Conservation (phyloP, 2,113 vertebrate species). For the Grantiella picta region DNA sequence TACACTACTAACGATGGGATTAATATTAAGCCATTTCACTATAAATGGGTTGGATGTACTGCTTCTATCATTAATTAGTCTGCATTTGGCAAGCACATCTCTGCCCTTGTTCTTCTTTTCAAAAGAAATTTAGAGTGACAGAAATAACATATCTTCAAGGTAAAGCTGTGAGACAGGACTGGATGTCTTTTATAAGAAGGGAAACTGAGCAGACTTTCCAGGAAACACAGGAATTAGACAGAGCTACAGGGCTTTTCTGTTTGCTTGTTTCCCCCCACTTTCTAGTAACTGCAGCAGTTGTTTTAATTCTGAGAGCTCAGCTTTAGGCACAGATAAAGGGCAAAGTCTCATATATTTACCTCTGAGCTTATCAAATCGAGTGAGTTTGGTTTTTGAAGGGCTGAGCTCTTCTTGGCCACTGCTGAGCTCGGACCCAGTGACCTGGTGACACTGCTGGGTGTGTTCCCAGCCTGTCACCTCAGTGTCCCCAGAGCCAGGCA, state of each 20-base stretch:
- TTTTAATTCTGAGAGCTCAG: background rate
- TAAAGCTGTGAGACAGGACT: background rate
- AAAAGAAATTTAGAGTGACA: background rate
- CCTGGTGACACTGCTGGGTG: rapidly evolving
- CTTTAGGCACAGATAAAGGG: background rate
- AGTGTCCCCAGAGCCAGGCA: background rate
- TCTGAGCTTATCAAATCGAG: background rate
- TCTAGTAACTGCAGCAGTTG: background rate
- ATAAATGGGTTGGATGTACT: background rate
- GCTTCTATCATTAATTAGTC: background rate
- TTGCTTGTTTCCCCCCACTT: background rate
- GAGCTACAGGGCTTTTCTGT: background rate
- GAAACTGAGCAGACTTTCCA: background rate
- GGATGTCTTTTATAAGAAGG: background rate
- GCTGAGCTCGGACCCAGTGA: background rate
- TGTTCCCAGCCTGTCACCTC: rapidly evolving
- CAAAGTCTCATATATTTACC: background rate
- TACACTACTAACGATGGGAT: background rate
- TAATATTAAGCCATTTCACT: slow-evolving; percentile 6
- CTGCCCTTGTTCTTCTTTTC: background rate
- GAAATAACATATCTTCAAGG: background rate
- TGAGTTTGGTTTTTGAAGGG: background rate
- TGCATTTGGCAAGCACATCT: background rate
- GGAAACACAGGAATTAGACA: background rate
- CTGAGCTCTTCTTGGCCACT: background rate